These are phyloP conservation scores for Thunnus maccoyii DNA, from an alignment of 2,113 vertebrate species.

Conservation along the genomic window DNA sequence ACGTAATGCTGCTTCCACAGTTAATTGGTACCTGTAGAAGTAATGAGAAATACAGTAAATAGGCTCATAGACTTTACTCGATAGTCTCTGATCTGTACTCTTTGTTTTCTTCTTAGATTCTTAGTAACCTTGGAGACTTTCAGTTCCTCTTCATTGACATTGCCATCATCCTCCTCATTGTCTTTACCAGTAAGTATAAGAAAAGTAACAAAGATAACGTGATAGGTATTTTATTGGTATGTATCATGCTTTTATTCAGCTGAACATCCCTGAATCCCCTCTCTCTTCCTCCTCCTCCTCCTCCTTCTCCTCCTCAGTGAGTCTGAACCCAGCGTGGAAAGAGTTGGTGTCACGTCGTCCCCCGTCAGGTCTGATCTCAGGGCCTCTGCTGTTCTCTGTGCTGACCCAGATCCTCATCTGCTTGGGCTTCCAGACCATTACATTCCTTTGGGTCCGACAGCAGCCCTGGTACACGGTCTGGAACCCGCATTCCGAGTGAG, in stretches of 20 bases:
- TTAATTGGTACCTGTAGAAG: neutral
- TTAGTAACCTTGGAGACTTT: conserved; percentile 97
- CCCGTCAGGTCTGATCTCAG: conserved; percentile 96
- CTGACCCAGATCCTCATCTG: conserved; percentile 95
- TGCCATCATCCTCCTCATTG: conserved; percentile 95
- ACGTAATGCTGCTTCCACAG: conserved; percentile 68
- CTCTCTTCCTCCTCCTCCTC: neutral
- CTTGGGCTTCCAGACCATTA: conserved; percentile 91
- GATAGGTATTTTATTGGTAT: neutral
- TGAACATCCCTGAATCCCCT: no score
- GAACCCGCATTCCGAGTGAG: conserved; percentile 89
- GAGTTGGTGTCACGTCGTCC: conserved; percentile 93
- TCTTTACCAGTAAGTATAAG: conserved; percentile 95
- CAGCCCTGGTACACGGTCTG: conserved; percentile 91
- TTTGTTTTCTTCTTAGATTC: conserved; percentile 84
- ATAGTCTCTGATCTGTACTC: neutral
- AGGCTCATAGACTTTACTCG: neutral
- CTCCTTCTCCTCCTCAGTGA: conserved; percentile 86
- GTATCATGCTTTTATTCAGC: neutral
- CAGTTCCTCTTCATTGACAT: conserved; percentile 99
- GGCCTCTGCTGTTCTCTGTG: conserved; percentile 93
- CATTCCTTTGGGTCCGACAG: conserved; percentile 91
- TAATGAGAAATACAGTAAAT: neutral
- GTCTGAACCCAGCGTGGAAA: conserved; percentile 96
- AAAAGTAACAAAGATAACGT: neutral